Base-by-base conservation (phyloP, 1,140 invertebrate genomes). In the Tenebrio molitor region DNA sequence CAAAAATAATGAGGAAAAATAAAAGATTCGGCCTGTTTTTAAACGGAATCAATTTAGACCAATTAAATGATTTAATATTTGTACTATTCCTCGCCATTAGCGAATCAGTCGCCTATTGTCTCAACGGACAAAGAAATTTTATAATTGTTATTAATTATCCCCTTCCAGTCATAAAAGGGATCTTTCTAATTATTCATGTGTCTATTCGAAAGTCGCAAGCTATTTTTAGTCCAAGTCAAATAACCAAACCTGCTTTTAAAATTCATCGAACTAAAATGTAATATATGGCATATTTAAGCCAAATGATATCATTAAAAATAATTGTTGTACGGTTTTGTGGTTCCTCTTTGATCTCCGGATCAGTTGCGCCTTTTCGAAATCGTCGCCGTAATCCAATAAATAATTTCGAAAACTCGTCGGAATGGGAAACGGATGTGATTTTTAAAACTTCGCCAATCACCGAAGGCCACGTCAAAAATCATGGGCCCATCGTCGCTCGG, bases 281-380 rank as follows among this genome's bases (percentile, higher is more conserved):
- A 50, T 50, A 16, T 53, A 53, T 25, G 46, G 17, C 46, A 53
- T n/a, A 21, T 23, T 33, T 58, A 29, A 58, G 23, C 6, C 23
- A 14, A 58, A 58, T 23, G 50, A 15, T 58, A 29, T 58, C 50
- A 14, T 58, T 58, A 58, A 58, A 58, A 58, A 58, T 58, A 58
- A 58, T 58, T 58, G 50, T 58, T 58, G 50, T 23, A 29, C 21
- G 21, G 50, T 33, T 58, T 25, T 34, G 50, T 58, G 23, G 21
- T 10, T 29, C 29, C 14, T 25, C 23, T 58, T 58, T 58, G 21
- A 58, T 58, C 21, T 58, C 19, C 17, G 14, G 2, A 7, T 58
- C 6, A 23, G n/a, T 46, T 29, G n/a, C 21, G 21, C 46, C 46
- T 25, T 25, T 53, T 6, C 21, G 21, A 58, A 29, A 29, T 23